Percentiles rank a stretch among this genome's conserved stretches.
These are phyloP conservation scores for Pharmacophagus antenor DNA, from an alignment of 2,888 invertebrate species.

Conservation along the genomic window DNA sequence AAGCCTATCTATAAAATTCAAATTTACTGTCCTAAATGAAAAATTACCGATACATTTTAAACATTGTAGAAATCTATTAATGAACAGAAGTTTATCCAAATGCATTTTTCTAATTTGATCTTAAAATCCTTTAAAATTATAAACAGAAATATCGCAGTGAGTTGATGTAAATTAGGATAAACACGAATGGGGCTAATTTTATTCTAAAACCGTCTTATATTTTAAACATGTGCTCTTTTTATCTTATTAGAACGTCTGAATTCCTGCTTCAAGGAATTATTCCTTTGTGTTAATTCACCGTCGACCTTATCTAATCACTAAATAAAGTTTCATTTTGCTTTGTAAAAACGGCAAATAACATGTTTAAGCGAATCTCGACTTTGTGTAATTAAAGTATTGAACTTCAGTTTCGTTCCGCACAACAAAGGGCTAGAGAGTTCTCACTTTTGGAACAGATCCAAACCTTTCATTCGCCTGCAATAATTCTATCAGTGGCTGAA, in stretches of 20 bases:
- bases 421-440: conserved; percentile 34
- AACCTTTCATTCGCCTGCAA: conserved; percentile 54
- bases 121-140: not conserved
- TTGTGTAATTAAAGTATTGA: conserved; percentile 41
- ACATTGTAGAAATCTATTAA: no score
- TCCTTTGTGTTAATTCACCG: conserved; percentile 11
- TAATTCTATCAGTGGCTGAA: conserved; percentile 60
- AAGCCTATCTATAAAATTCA: not conserved
- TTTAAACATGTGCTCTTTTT: conserved; percentile 4
- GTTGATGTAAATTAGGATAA: not conserved
- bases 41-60: no score
- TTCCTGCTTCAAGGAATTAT: not conserved
- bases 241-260: conserved; percentile 15
- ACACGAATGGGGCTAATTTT: not conserved
- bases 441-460: conserved; percentile 54
- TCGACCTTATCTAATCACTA: conserved; percentile 12
- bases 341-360: conserved; percentile 31
- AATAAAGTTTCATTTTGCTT: conserved; percentile 25
- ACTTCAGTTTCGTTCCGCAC: conserved; percentile 42
- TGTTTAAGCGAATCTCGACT: conserved; percentile 26
- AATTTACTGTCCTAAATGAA: no score
- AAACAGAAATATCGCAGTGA: no score
- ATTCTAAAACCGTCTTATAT: conserved; percentile 14
- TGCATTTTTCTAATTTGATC: no score
- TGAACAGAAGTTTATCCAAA: no score